Conservation (phyloP, 2,113 vertebrate species). For the Hystrix cristata region DNA sequence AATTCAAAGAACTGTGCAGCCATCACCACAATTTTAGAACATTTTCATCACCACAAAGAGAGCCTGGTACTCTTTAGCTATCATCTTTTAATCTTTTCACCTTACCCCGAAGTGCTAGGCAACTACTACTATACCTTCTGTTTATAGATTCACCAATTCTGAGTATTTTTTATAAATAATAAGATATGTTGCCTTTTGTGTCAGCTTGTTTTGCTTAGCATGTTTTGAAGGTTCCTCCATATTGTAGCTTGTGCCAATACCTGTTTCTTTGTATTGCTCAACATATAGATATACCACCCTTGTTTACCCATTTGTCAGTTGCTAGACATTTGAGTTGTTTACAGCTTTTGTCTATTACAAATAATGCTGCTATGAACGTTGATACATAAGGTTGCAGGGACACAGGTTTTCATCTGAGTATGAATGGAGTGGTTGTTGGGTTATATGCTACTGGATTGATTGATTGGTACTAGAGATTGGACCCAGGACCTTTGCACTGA, state of each 20-base stretch:
- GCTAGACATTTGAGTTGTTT: neutral
- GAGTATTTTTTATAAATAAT: neutral
- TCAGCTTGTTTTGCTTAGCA: neutral
- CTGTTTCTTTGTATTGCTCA: neutral
- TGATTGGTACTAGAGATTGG: neutral
- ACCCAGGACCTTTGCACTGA: neutral
- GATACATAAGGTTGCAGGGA: neutral
- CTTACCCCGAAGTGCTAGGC: neutral
- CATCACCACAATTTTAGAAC: neutral
- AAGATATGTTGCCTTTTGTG: neutral
- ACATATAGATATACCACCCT: neutral
- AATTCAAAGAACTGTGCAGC: neutral
- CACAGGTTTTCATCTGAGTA: neutral
- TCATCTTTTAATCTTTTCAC: neutral
- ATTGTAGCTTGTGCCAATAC: neutral
- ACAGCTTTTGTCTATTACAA: neutral
- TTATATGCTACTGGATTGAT: neutral
- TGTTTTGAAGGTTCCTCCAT: neutral
- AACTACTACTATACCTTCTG: neutral
- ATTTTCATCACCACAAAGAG: neutral
- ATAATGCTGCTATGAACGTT: constrained; percentile 28
- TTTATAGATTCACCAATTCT: neutral
- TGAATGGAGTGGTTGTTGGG: neutral
- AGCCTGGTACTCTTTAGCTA: neutral
- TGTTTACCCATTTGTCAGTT: neutral